These are phyloP conservation scores for Bembecia ichneumoniformis DNA, from an alignment of 2,888 invertebrate genomes.

Conservation along the genomic window DNA sequence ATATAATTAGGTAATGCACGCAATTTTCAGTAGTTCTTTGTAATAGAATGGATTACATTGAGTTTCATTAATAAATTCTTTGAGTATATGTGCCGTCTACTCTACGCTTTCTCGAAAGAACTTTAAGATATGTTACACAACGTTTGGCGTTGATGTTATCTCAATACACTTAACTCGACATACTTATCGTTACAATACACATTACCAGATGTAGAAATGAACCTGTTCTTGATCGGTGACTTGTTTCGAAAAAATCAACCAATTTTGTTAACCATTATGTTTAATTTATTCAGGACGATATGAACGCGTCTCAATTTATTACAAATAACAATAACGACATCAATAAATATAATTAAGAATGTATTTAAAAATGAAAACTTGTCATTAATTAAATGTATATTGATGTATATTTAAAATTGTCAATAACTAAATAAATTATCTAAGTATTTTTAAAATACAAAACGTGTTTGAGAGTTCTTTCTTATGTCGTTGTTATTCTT, in stretches of 20 bases:
- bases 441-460: too few species aligned
- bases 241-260: constrained; percentile 37
- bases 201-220: constrained; percentile 42
- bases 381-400: not conserved
- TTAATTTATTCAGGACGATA: constrained; percentile 55
- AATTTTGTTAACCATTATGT: constrained; percentile 50
- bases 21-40: too few species aligned
- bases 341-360: not conserved
- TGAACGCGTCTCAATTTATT: too few species aligned
- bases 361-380: not conserved
- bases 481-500: too few species aligned
- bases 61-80: too few species aligned
- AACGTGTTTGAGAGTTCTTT: too few species aligned
- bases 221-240: constrained; percentile 47
- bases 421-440: too few species aligned
- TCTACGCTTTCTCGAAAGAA: too few species aligned
- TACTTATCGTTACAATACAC: constrained; percentile 29
- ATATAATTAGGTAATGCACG: too few species aligned
- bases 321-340: too few species aligned
- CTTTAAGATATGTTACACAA: constrained; percentile 21
- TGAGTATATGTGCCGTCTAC: too few species aligned
- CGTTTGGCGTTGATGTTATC: constrained; percentile 48
- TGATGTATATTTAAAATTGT: not conserved
- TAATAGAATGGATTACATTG: too few species aligned
- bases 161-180: constrained; percentile 33